Base-by-base conservation (phyloP, 2,113 vertebrate species). In the Tichodroma muraria region DNA sequence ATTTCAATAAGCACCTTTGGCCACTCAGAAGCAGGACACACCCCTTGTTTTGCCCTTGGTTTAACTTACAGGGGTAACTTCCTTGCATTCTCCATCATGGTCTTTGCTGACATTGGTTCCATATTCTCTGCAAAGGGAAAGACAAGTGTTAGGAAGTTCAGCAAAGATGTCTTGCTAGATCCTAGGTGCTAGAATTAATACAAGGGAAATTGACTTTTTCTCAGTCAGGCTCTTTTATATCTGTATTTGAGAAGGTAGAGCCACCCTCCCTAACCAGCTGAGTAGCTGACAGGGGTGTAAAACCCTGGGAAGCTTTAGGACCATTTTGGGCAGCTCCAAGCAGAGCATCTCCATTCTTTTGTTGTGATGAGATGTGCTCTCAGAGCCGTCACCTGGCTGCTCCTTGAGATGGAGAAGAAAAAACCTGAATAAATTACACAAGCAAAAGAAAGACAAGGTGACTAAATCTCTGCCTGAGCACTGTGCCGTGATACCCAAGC, bases 21-120 rank as follows among this genome's bases (percentile, higher is more conserved):
- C 17, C 47, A 8, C 42, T 50, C 35, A 47, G 50, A 70, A 69
- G 14, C 3, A 2, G 27, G 14, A 37, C 16, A 15, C 24, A 15
- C 4, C 31, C n/a, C 40, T 79, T 47, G 44, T 54, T 92, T 45
- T 77, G 30, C 47, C 38, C 17, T 50, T 63, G 37, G 38, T 93
- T 90, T 93, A 16, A 93, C 96, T 97, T 84, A 96, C 96, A 17
- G 86, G 86, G 11, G 33, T 49, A 75, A 8, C 16, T 81, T 94
- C 96, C 40, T 89, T 93, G 93, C 96, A 97, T 61, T 89, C 61
- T 84, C 94, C 96, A 5, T 97, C 80, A 0, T 93, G 54, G 25
- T 96, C 92, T 94, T 95, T 97, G 93, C 94, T 90, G 73, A 96
- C 4, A 50, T 90, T 96, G 33, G 94, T 64, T 83, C 92, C 95